Evolutionary conservation across 2,113 vertebrate species (phyloP), one percentile per base, ranked within the genome.

Genomic region (Eupsittula cactorum): DNA sequence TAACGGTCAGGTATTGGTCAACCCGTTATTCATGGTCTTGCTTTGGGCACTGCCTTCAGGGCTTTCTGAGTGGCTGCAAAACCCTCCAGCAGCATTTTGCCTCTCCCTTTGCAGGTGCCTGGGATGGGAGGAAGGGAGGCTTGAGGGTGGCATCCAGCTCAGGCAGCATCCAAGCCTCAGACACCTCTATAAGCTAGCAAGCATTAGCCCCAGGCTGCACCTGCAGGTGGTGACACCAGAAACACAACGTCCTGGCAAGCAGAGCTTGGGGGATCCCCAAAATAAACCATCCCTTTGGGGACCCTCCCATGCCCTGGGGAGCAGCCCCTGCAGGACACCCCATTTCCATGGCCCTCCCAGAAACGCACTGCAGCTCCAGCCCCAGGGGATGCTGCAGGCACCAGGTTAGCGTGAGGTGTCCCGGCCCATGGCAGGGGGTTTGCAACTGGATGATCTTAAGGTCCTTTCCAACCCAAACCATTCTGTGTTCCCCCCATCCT

Each of bases 1-100:
- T 13, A 11, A 14, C 3, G 50, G 35, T 47, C 35, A 4, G 27
- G 2, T 16, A 0, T 1, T 4, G 28, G 9, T 1, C 3, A 5
- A 25, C 21, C 13, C 10, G 31, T 1, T 14, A 9, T 1, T 27
- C 24, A 1, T 28, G 53, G 82, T 0, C 83, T 64, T 21, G 42
- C 42, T 53, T 53, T 18, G 28, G 50, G 8, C 8, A 1, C 33
- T 75, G 76, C 71, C 31, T 1, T 31, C 2, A 3, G 24, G 31
- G 60, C 42, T 21, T 20, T 47, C 33, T 11, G 57, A 47, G 24
- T 2, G 2, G 46, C 50, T 2, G 17, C 41, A 20, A 9, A 20
- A 1, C 47, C 19, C 16, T 3, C 17, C 14, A 24, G 49, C 39
- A 79, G 11, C 13, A 0, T 67, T 37, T 21, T 2, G 2, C 19